phyloP scores from a whole-genome alignment of 1,140 invertebrate species.

The Solenopsis fugax region DNA sequence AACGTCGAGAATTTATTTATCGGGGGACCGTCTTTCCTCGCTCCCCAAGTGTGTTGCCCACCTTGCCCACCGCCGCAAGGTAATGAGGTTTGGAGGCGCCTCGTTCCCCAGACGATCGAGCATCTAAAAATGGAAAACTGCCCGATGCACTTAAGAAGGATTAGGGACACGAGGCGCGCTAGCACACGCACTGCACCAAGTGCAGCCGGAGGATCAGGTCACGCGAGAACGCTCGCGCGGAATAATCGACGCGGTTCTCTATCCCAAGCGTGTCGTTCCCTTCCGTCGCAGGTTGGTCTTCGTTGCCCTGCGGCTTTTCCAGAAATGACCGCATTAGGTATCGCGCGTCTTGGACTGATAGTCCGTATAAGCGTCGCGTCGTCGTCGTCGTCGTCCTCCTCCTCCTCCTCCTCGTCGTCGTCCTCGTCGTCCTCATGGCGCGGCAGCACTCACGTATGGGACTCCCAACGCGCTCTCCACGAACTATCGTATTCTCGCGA shows the following conservation, averaged over 20 bases:
- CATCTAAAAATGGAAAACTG: constrained; percentile 22
- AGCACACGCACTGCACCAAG: neutral
- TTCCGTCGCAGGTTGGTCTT: constrained; percentile 44
- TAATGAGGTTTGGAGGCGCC: too few relatives aligned
- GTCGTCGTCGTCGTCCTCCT: too few relatives aligned
- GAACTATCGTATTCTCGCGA: constrained; percentile 70
- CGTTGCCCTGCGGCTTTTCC: constrained; percentile 67
- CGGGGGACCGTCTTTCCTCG: too few relatives aligned
- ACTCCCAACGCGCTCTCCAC: constrained; percentile 54
- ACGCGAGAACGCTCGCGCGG: constrained; percentile 35
- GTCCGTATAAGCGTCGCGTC: constrained; percentile 33
- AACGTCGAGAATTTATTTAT: constrained; percentile 30
- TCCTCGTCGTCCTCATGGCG: too few relatives aligned
- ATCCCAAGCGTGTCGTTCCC: constrained; percentile 43
- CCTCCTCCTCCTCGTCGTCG: too few relatives aligned
- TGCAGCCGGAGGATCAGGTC: constrained; percentile 11
- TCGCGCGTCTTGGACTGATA: constrained; percentile 65
- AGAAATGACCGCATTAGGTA: constrained; percentile 66
- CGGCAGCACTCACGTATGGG: constrained; percentile 56
- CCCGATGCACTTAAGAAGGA: constrained; percentile 30
- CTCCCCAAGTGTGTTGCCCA: too few relatives aligned
- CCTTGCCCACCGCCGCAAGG: too few relatives aligned
- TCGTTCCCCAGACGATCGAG: neutral
- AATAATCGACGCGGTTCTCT: constrained; percentile 43
- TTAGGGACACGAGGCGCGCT: constrained; percentile 10